Evolutionary conservation across 2,888 invertebrate species (phyloP).

Genomic region (Monoplex corrugatus): DNA sequence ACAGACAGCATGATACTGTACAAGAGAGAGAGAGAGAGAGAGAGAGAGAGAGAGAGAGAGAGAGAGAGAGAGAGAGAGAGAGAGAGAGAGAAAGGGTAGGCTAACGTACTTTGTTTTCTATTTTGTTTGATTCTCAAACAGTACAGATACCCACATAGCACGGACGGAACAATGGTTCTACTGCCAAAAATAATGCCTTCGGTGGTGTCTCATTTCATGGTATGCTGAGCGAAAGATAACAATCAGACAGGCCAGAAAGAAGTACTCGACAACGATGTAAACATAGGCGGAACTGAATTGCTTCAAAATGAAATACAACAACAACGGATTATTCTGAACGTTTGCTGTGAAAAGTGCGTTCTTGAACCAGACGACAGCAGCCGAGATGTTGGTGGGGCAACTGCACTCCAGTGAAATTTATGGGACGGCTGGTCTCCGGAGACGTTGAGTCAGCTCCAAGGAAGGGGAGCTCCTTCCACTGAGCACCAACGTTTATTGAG

Average conservation of each 20-base stretch:
- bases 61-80: no score
- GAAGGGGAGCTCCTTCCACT: neutral
- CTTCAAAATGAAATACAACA: neutral
- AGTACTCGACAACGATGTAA: neutral
- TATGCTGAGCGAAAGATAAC: neutral
- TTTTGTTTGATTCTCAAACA: conserved; percentile 3
- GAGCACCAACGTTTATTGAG: neutral
- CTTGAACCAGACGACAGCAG: no score
- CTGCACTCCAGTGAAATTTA: neutral
- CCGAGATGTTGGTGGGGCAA: no score
- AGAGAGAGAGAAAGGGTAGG: no score
- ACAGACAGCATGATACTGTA: no score
- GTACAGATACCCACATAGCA: neutral
- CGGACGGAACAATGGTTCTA: conserved; percentile 11
- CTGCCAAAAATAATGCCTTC: conserved; percentile 14
- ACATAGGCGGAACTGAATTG: neutral
- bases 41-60: no score
- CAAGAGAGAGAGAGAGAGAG: no score
- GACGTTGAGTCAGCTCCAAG: neutral
- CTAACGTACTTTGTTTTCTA: neutral
- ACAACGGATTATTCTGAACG: neutral
- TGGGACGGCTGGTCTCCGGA: neutral
- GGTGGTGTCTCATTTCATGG: neutral
- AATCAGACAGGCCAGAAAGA: neutral
- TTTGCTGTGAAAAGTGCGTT: neutral